phyloP scores from a whole-genome alignment of 2,888 invertebrate species.

The Branchellion lobata region DNA sequence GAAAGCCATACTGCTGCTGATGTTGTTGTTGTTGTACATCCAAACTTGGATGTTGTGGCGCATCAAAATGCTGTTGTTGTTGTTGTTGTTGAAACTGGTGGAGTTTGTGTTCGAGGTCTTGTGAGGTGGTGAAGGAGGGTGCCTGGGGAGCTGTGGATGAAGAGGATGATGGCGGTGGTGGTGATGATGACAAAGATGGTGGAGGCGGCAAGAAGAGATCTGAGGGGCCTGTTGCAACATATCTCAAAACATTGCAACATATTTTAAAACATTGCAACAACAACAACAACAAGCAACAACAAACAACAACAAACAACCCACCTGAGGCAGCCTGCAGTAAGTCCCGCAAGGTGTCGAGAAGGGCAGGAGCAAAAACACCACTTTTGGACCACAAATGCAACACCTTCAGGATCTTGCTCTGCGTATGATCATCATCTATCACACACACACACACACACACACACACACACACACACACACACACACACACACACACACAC shows the following conservation, averaged over 20 bases:
- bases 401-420: constrained; percentile 94
- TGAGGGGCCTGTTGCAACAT: not conserved
- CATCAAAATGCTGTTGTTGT: too few species aligned
- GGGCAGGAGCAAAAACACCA: constrained; percentile 87
- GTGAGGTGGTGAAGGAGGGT: not conserved
- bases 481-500: too few species aligned
- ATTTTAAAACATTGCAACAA: not conserved
- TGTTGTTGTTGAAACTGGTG: not conserved
- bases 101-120: not conserved
- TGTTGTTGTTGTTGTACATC: not conserved
- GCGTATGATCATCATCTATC: too few species aligned
- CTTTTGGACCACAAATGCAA: constrained; percentile 98
- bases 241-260: not conserved
- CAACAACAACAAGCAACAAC: not conserved
- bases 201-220: not conserved
- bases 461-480: too few species aligned
- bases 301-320: too few species aligned
- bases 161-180: too few species aligned
- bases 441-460: too few species aligned
- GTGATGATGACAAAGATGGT: not conserved
- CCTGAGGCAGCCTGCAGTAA: not conserved
- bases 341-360: constrained; percentile 69
- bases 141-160: not conserved
- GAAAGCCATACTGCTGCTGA: not conserved
- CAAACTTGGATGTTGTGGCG: too few species aligned